Evolutionary conservation across 2,888 invertebrate species (phyloP), one percentile per base, ranked within the genome.

Genomic region (Drosophila histrio): DNA sequence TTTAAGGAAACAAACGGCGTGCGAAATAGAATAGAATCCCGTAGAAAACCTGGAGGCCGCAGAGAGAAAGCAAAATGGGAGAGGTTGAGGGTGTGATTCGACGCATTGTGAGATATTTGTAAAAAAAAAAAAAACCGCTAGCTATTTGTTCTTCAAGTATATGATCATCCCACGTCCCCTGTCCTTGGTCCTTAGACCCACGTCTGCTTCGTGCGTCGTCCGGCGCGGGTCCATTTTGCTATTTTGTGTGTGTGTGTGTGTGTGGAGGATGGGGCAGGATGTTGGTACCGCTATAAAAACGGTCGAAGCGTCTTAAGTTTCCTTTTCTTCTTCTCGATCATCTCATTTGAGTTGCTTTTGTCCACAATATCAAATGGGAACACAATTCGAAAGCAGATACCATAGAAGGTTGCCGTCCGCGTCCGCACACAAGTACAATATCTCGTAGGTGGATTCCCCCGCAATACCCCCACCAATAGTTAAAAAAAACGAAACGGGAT

Each of bases 241-340:
- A 73, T 66, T 68, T 63, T 73, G 38, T 52, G 47, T 43, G 11
- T 7, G 38, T 21, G 22, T 41, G 43, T 15, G 53, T 11, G 43
- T 26, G 57, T 39, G 47, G 43, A 34, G 52, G 61, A 72, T 68
- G 77, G 74, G 76, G 74, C 89, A 87, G 87, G 87, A 87, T 87
- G 89, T 87, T 79, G 89, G 86, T 87, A 88, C 87, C 87, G 89
- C 87, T 87, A 87, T 83, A 87, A 85, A 84, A 78, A 85, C 77
- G 78, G 52, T 79, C 77, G 72, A 67, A 66, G 65, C 89, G 77
- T 87, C 83, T 87, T 87, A 80, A 72, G 81, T 88, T 89, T 88
- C 89, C 83, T 74, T 71, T 82, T 79, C 28, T 39, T 30, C 8
- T 41, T 21, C 3, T 21, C 24, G 24, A n/a, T 39, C 66, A 61